phyloP scores from a whole-genome alignment of 1,140 invertebrate genomes.

The Euschistus heros region DNA sequence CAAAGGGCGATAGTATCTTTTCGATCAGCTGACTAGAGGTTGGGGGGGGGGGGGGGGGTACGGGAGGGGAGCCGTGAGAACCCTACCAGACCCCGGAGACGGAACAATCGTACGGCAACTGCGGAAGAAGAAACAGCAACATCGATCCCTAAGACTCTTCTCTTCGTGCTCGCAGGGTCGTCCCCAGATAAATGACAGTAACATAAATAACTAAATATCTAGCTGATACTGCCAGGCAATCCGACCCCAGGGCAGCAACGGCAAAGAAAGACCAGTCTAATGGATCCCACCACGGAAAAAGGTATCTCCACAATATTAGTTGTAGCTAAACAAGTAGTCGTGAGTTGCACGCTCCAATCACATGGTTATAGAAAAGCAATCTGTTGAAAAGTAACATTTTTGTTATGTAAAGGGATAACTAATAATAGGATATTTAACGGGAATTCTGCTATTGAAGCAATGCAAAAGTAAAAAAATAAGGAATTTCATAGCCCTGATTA shows the following conservation, averaged over 20 bases:
- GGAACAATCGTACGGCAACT: too few species aligned
- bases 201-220: slow-evolving; percentile 24
- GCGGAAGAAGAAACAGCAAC: too few species aligned
- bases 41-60: neutral
- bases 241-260: neutral
- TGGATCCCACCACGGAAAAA: slow-evolving; percentile 5
- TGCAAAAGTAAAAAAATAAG: too few species aligned
- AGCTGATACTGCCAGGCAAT: slow-evolving; percentile 23
- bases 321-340: neutral
- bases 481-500: too few species aligned
- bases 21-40: neutral
- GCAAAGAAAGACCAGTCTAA: neutral
- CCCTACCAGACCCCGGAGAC: neutral
- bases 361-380: too few species aligned
- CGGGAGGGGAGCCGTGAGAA: neutral
- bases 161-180: too few species aligned
- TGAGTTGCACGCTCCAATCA: too few species aligned
- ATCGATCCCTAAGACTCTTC: too few species aligned
- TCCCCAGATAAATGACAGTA: slow-evolving; percentile 20
- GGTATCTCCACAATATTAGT: neutral
- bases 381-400: too few species aligned
- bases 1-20: neutral
- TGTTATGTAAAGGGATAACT: too few species aligned
- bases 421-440: too few species aligned
- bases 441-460: too few species aligned